A percentile compares a stretch with the other conserved stretches of the same genome.
phyloP scores from a whole-genome alignment of 92 coral and sea anemone genomes.

The Desmophyllum pertusum region DNA sequence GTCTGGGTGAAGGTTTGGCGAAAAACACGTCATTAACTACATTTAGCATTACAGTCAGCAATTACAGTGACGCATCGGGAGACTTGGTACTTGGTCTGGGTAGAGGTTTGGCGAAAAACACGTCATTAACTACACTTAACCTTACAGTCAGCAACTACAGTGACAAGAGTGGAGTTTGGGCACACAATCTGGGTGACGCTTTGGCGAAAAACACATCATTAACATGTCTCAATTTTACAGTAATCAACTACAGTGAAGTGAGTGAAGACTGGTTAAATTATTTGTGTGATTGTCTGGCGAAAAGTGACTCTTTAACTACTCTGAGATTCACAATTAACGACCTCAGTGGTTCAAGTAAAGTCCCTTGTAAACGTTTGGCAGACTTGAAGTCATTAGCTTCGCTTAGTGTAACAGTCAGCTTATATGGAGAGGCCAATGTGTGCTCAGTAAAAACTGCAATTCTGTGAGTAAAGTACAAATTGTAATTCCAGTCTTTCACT shows the following conservation, averaged over 20 bases:
- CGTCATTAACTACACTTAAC: neutral
- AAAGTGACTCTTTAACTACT: neutral
- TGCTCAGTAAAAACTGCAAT: neutral
- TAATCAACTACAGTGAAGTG: neutral
- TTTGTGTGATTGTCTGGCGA: neutral
- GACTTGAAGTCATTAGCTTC: neutral
- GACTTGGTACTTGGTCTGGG: neutral
- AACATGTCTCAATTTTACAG: neutral
- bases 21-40: neutral
- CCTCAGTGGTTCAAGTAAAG: neutral
- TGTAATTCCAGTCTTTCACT: too few relatives aligned
- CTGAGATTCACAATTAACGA: neutral
- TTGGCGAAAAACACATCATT: neutral
- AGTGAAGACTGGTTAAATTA: neutral
- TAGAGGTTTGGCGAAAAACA: neutral
- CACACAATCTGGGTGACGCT: neutral
- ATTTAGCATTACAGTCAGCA: too few relatives aligned
- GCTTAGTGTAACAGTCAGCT: too few relatives aligned
- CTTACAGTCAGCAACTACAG: neutral
- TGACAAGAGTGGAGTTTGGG: constrained; percentile 7
- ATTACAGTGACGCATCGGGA: neutral
- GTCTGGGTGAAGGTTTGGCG: neutral
- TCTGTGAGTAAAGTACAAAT: neutral
- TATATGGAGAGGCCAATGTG: neutral
- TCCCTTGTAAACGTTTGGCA: neutral